Evolutionary conservation across 2,888 invertebrate genomes (phyloP), one percentile per base, ranked within the genome.

Genomic region (Lithophane leautieri): DNA sequence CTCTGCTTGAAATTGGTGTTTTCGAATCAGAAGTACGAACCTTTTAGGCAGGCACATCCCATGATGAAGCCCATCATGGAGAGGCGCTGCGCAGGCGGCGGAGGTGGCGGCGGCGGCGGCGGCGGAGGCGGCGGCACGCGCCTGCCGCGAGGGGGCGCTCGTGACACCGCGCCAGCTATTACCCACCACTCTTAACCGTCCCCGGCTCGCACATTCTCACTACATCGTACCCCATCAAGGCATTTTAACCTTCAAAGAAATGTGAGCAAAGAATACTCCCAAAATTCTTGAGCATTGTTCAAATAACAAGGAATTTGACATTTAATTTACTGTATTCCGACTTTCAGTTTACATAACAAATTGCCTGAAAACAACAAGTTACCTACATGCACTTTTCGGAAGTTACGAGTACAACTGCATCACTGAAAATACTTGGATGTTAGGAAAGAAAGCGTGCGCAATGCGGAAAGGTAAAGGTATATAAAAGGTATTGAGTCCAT

Each of bases 61-160:
- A 98, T 98, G 97, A 98, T 98, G 97, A 98, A 98, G 97, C 98
- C 98, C 98, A 98, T 98, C 98, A 98, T 98, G 97, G 97, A 97
- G 89, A 94, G 90, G 80, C 95, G 93, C 90, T 93, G 92, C 89
- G 94, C 90, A 84, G 89, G 90, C 86, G 34, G 34, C 34, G 34
- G 34, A 34, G 34, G 91, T 79, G 89, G 91, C 81, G 93, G 90
- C 78, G 92, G 91, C 80, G 91, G 91, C 82, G 94, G 93, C 90
- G 94, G 93, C 92, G 93, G 93, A 89, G 92, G 92, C 94, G 95
- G 95, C 95, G 96, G 95, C 94, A 92, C 93, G 93, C 94, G 94
- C 93, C 95, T 92, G 93, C 94, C 94, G 93, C 95, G 93, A 91
- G 89, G 91, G 90, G 92, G 91, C 90, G 90, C 92, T 90, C 93